Evolutionary conservation across 1,140 invertebrate species (phyloP).

Genomic region (Grapholita molesta): DNA sequence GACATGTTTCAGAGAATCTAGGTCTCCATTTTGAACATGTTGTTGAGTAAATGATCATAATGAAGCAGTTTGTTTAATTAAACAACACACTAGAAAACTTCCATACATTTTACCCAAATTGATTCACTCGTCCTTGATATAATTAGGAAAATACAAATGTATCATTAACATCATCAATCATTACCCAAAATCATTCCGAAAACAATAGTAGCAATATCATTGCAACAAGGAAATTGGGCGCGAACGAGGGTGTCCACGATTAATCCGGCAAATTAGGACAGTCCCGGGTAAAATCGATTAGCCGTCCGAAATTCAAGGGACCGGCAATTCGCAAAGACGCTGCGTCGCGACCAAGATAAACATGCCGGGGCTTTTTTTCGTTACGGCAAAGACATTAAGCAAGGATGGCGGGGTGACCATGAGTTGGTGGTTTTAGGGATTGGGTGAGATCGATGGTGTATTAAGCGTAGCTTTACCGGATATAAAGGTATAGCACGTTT

Average conservation of each 20-base stretch:
- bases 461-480: conserved; percentile 3
- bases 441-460: not conserved
- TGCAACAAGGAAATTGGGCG: conserved; percentile 67
- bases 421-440: conserved; percentile 4
- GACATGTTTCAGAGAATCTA: too few relatives aligned
- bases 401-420: conserved; percentile 65
- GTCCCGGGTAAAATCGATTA: conserved; percentile 72
- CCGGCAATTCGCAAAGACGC: conserved; percentile 51
- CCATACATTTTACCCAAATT: not conserved
- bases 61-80: too few relatives aligned
- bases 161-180: conserved; percentile 4
- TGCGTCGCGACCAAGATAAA: conserved; percentile 60
- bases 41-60: too few relatives aligned
- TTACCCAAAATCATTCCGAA: conserved; percentile 11
- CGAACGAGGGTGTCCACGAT: conserved; percentile 67
- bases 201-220: conserved; percentile 31
- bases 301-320: conserved; percentile 45
- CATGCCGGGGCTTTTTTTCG: conserved; percentile 71
- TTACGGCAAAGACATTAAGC: conserved; percentile 72
- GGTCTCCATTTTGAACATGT: too few relatives aligned
- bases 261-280: conserved; percentile 71
- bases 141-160: not conserved
- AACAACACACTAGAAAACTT: too few relatives aligned
- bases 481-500: not conserved
- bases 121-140: not conserved